Evolutionary conservation across 2,113 vertebrate species (phyloP).

Genomic region (Toxotes jaculatrix): DNA sequence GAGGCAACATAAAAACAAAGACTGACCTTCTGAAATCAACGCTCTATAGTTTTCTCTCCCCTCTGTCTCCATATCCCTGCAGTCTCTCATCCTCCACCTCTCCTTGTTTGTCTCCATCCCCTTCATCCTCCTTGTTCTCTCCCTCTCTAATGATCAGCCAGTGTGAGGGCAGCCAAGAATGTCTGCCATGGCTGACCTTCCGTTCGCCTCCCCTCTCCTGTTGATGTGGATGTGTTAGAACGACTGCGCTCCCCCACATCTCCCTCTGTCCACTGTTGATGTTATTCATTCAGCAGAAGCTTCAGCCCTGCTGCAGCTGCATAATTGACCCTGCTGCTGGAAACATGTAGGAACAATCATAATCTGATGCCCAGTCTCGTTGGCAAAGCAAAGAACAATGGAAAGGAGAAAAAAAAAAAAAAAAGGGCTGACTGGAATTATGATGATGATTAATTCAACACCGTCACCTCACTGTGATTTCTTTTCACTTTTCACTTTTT

Average conservation of each 20-base stretch:
- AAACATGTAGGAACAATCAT: conserved; percentile 46
- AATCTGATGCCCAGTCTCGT: conserved; percentile 14
- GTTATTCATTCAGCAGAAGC: conserved; percentile 54
- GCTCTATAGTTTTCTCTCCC: conserved; percentile 3
- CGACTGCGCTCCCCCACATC: conserved; percentile 28
- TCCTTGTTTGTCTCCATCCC: conserved; percentile 10
- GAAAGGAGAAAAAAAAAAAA: no score
- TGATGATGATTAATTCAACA: background rate
- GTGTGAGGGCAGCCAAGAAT: conserved; percentile 63
- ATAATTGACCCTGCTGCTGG: conserved; percentile 48
- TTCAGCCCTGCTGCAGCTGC: conserved; percentile 34
- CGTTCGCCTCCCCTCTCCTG: conserved; percentile 54
- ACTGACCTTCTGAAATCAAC: conserved; percentile 52
- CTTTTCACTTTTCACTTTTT: no score
- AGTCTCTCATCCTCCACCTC: conserved; percentile 39
- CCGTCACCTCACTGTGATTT: no score
- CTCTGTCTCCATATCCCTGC: conserved; percentile 6
- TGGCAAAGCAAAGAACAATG: background rate
- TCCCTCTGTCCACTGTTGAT: conserved; percentile 24
- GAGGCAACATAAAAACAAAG: conserved; percentile 2
- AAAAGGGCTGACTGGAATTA: background rate
- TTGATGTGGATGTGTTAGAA: conserved; percentile 60
- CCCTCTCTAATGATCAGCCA: conserved; percentile 54
- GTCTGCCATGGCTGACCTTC: conserved; percentile 69
- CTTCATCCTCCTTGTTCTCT: conserved; percentile 10